Percentiles rank a stretch among this genome's conserved stretches.
These are phyloP conservation scores for Ctenochaetus hawaiiensis DNA, from an alignment of 2,797 vertebrate species.

Conservation along the genomic window DNA sequence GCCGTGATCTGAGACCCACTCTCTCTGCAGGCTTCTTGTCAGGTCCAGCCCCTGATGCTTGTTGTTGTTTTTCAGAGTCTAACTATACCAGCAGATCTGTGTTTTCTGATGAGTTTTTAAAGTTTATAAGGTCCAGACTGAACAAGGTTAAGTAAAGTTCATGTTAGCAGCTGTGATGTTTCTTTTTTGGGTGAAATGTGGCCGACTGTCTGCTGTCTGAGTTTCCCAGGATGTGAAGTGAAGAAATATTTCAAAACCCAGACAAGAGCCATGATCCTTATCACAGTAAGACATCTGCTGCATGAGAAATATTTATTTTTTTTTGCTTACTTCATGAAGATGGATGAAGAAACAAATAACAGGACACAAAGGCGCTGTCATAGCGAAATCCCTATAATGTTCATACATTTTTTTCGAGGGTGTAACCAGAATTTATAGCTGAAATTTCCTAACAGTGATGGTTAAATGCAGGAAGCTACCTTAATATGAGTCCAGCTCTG, in stretches of 20 bases:
- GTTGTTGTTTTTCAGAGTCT: not conserved
- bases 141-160: not conserved
- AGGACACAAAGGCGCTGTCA: too few relatives aligned
- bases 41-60: not conserved
- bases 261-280: constrained; percentile 4
- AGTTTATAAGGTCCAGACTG: not conserved
- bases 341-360: not conserved
- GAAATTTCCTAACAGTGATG: too few relatives aligned
- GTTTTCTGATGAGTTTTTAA: not conserved
- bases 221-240: constrained; percentile 13
- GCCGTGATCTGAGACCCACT: constrained; percentile 5
- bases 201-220: constrained; percentile 3
- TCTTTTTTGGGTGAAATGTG: constrained; percentile 37
- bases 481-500: not conserved
- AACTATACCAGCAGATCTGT: not conserved
- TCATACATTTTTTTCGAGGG: too few relatives aligned
- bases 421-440: too few relatives aligned
- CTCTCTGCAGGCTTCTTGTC: not conserved
- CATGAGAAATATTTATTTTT: not conserved
- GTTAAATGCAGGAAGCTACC: not conserved
- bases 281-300: not conserved
- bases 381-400: too few relatives aligned
- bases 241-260: constrained; percentile 13
- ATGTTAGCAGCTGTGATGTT: not conserved
- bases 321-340: not conserved